phyloP scores from a whole-genome alignment of 2,113 vertebrate genomes.

The Stictonetta naevosa region DNA sequence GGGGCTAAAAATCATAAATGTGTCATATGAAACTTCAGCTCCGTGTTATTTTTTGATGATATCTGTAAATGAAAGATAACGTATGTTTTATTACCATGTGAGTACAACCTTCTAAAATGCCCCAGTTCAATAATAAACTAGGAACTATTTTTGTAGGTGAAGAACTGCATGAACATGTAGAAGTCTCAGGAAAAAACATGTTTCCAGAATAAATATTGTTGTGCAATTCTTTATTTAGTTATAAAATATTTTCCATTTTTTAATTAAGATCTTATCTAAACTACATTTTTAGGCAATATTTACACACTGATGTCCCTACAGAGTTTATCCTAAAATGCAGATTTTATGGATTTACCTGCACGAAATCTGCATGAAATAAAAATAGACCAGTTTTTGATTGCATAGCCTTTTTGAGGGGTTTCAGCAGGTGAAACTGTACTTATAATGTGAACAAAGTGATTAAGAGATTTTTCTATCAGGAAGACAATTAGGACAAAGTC shows the following conservation, averaged over 20 bases:
- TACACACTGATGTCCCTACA: neutral
- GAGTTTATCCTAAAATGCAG: neutral
- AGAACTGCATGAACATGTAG: neutral
- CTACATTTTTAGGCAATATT: neutral
- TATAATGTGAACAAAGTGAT: neutral
- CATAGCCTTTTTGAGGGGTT: neutral
- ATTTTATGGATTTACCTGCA: neutral
- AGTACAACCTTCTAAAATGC: neutral
- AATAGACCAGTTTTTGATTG: neutral
- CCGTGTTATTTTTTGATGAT: neutral
- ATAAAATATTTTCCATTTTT: neutral
- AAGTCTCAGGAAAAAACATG: neutral
- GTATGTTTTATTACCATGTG: neutral
- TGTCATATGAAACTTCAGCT: neutral
- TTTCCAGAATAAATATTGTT: neutral
- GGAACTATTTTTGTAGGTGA: neutral
- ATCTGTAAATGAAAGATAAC: neutral
- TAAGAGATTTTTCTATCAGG: neutral
- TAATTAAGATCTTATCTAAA: neutral
- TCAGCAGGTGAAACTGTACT: neutral
- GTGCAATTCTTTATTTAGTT: neutral
- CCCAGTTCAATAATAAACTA: neutral
- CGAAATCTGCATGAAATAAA: neutral
- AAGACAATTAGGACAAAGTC: neutral
- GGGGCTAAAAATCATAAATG: neutral